These are phyloP conservation scores for Castor canadensis DNA, from an alignment of 2,113 vertebrate genomes.

Conservation along the genomic window DNA sequence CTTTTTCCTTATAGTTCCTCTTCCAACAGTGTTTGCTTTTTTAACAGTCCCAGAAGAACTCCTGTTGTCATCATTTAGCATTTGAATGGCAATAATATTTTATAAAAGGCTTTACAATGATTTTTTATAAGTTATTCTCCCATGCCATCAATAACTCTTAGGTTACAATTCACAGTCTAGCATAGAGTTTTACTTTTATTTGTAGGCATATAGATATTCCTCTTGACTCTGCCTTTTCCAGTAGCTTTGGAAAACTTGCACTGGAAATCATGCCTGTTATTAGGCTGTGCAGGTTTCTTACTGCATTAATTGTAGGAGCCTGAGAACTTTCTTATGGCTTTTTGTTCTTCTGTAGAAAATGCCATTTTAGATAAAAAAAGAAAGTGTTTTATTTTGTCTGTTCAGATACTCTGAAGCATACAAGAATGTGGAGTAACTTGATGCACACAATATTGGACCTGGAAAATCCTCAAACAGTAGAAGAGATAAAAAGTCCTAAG, in stretches of 20 bases:
- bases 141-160: slow-evolving; percentile 58
- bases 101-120: slow-evolving; percentile 66
- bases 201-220: slow-evolving; percentile 19
- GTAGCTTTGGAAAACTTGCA: slow-evolving; percentile 32
- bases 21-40: slow-evolving; percentile 55
- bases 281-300: slow-evolving; percentile 34
- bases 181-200: slow-evolving; percentile 24
- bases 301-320: slow-evolving; percentile 12
- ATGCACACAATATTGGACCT: slow-evolving; percentile 58
- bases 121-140: slow-evolving; percentile 74
- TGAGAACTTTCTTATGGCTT: slow-evolving; percentile 59
- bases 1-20: slow-evolving; percentile 60
- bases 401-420: slow-evolving; percentile 42
- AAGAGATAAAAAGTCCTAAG: slow-evolving; percentile 60
- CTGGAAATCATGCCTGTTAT: slow-evolving; percentile 34
- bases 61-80: slow-evolving; percentile 71
- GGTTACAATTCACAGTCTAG: slow-evolving; percentile 1
- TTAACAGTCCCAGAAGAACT: slow-evolving; percentile 67
- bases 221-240: background rate
- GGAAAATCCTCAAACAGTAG: slow-evolving; percentile 64
- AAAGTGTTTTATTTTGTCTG: slow-evolving; percentile 67
- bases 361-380: slow-evolving; percentile 69
- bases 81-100: slow-evolving; percentile 61
- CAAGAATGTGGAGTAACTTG: slow-evolving; percentile 53
- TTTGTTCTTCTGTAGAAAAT: slow-evolving; percentile 62